Percentiles rank a stretch among this genome's conserved stretches.
Evolutionary conservation across 2,113 vertebrate species (phyloP).

Genomic region (Hylia prasina): DNA sequence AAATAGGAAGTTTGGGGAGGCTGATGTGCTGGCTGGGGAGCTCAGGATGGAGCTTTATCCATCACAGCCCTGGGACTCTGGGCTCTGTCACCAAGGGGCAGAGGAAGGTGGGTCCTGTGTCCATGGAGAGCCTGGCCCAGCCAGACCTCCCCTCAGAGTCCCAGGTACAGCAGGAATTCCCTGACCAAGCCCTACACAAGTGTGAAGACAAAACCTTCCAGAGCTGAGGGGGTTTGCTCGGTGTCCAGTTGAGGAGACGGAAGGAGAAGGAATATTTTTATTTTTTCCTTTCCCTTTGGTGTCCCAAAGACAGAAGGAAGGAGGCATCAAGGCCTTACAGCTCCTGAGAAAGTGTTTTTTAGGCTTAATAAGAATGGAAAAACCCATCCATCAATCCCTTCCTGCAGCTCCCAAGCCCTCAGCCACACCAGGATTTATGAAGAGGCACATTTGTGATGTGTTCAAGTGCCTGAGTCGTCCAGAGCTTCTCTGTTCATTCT

Average conservation of each 20-base stretch:
- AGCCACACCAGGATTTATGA: background rate
- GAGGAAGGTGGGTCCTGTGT: background rate
- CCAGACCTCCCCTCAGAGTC: background rate
- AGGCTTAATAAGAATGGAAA: background rate
- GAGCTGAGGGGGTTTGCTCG: background rate
- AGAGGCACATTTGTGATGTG: background rate
- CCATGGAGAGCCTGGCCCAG: background rate
- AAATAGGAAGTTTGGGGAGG: background rate
- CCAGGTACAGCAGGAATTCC: background rate
- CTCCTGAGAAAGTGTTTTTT: background rate
- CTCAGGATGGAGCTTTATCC: background rate
- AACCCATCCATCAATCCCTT: background rate
- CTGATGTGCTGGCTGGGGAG: background rate
- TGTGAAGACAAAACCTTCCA: background rate
- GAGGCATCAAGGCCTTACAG: background rate
- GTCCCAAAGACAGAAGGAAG: background rate
- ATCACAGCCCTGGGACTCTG: background rate
- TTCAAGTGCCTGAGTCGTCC: background rate
- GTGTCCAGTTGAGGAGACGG: background rate
- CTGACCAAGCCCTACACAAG: background rate
- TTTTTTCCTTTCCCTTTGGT: background rate
- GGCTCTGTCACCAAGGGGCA: background rate
- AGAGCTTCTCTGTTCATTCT: background rate
- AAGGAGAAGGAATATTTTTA: background rate
- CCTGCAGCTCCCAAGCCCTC: background rate